Percentiles rank a stretch among this genome's conserved stretches.
phyloP scores from a whole-genome alignment of 2,888 invertebrate genomes.

The Atethmia centrago region DNA sequence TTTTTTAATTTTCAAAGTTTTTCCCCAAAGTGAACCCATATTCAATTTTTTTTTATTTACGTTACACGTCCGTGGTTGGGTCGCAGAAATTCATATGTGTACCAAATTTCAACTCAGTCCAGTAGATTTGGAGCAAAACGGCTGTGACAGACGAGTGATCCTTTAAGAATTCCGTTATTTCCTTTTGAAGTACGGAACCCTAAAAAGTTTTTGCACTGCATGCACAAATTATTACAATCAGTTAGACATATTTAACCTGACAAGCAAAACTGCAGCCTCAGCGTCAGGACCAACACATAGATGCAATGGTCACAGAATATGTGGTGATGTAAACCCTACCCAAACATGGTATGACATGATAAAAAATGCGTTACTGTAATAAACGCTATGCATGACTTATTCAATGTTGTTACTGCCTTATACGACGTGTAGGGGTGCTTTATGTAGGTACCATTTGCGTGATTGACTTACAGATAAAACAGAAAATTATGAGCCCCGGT shows the following conservation, averaged over 20 bases:
- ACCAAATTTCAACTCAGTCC: too few relatives aligned
- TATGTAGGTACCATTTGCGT: conserved; percentile 67
- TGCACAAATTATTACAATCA: not conserved
- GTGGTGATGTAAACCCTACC: conserved; percentile 25
- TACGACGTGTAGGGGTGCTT: conserved; percentile 56
- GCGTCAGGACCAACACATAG: not conserved
- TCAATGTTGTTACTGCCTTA: conserved; percentile 43
- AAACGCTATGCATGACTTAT: conserved; percentile 63
- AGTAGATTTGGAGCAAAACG: too few relatives aligned
- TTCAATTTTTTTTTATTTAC: too few relatives aligned
- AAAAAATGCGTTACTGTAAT: conserved; percentile 49
- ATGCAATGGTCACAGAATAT: conserved; percentile 10
- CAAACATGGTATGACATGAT: conserved; percentile 30
- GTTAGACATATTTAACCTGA: not conserved
- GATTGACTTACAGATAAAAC: conserved; percentile 74
- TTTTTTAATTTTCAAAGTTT: too few relatives aligned
- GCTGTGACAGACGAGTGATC: too few relatives aligned
- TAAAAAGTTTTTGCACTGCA: not conserved
- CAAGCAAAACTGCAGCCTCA: conserved; percentile 10
- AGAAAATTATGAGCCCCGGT: conserved; percentile 68
- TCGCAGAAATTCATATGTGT: too few relatives aligned
- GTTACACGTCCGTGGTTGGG: too few relatives aligned
- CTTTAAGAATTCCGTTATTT: too few relatives aligned
- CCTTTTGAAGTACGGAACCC: too few relatives aligned
- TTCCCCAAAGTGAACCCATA: too few relatives aligned